Evolutionary conservation across 2,888 invertebrate genomes (phyloP).

Genomic region (Drosophila aldrichi): DNA sequence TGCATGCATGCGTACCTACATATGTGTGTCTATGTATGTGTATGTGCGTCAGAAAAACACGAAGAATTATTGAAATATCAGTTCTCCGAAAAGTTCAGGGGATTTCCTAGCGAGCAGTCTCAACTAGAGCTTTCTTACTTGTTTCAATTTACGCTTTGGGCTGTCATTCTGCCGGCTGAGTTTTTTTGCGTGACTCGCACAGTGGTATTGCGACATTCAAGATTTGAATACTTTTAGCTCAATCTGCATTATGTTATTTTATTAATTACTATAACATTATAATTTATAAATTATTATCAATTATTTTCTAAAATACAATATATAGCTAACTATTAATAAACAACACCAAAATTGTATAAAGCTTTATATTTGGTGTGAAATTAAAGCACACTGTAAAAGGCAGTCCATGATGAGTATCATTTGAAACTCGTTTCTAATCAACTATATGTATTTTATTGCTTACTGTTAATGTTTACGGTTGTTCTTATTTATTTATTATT

Average conservation of each 20-base stretch:
- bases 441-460: neutral
- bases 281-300: neutral
- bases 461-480: too few species aligned
- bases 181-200: slow-evolving; percentile 7
- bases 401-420: neutral
- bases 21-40: too few species aligned
- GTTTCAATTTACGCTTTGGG: slow-evolving; percentile 13
- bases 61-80: too few species aligned
- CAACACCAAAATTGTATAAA: too few species aligned
- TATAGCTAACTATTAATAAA: too few species aligned
- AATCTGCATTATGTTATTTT: too few species aligned
- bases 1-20: too few species aligned
- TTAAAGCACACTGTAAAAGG: neutral
- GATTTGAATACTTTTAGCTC: neutral
- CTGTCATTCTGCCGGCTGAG: slow-evolving; percentile 6
- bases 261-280: too few species aligned
- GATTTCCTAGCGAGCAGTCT: too few species aligned
- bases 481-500: neutral
- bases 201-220: neutral
- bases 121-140: too few species aligned
- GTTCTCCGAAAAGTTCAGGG: too few species aligned
- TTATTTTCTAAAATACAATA: neutral
- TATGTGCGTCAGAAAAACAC: too few species aligned
- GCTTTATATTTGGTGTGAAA: neutral
- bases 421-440: neutral